Base-by-base conservation (phyloP, 1,140 invertebrate genomes). In the Drosophila pachea region DNA sequence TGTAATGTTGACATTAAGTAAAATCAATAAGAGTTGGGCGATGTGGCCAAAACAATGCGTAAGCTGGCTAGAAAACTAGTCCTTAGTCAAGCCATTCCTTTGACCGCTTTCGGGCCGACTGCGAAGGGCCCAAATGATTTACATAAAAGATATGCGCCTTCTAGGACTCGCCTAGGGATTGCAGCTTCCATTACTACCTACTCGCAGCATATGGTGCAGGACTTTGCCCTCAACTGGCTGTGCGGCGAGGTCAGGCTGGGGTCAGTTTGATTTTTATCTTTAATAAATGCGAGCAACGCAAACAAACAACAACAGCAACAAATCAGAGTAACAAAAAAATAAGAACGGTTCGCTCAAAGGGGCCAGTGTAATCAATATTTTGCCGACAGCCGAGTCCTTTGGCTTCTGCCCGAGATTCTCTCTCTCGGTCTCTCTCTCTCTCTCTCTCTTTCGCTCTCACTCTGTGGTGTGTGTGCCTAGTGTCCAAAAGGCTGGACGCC, bases 341-440 rank as follows among this genome's bases (percentile, higher is more conserved):
- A 40, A 61, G 55, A 69, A 11, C 50, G 50, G 36, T 52, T 58
- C 35, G 47, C 60, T 56, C 60, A 64, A 64, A 68, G 63, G 59
- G 43, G 48, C 48, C 63, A 43, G 52, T 86, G 81, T 86, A 86
- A 86, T 86, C 82, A 86, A 86, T 86, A 86, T 86, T 86, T 86
- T 81, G 74, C 74, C 81, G 66, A 67, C 59, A 76, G 52, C 63
- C 47, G 43, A 61, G 73, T 68, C 38, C 75, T 67, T 43, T 59
- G 56, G 49, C 50, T 53, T 35, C 14, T 40, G 33, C 40, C 32
- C 33, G 52, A 36, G 42, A 36, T 35, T 54, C 14, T 59, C 4
- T 40, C n/a, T 14, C n/a, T n/a, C n/a, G n/a, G n/a, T n/a, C n/a
- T n/a, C n/a, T n/a, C n/a, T n/a, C n/a, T n/a, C n/a, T n/a, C n/a